These are phyloP conservation scores for Listronotus bonariensis DNA, from an alignment of 1,140 invertebrate species.

Conservation along the genomic window DNA sequence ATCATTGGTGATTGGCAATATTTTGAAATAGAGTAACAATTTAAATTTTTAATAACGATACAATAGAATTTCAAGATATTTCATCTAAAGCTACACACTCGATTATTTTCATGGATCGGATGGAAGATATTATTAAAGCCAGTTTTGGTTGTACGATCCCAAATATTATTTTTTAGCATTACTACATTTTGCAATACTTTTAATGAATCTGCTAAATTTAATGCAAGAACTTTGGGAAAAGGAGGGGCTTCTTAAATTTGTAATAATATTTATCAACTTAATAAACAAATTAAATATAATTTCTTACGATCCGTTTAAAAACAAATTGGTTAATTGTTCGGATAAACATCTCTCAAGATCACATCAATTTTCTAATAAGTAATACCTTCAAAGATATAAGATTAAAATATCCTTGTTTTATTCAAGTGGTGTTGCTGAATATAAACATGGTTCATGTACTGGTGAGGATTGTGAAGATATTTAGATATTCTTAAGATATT, in stretches of 20 bases:
- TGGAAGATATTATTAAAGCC: not conserved
- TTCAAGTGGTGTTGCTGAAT: not conserved
- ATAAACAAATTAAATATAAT: not conserved
- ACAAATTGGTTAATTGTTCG: slow-evolving; percentile 3
- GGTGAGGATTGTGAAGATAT: slow-evolving; percentile 1
- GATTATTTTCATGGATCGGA: slow-evolving; percentile 13
- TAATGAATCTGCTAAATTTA: not conserved
- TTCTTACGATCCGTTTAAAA: slow-evolving; percentile 18
- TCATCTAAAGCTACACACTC: slow-evolving; percentile 8
- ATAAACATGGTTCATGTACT: slow-evolving; percentile 7
- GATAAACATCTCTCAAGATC: not conserved
- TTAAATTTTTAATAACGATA: slow-evolving; percentile 8
- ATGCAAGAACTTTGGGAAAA: slow-evolving; percentile 7
- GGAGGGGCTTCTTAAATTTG: not conserved
- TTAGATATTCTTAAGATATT: slow-evolving; percentile 4
- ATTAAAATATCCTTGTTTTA: slow-evolving; percentile 7
- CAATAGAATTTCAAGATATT: not conserved
- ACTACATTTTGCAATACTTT: not conserved
- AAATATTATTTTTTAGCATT: slow-evolving; percentile 12
- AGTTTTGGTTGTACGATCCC: slow-evolving; percentile 5
- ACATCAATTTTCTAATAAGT: not conserved
- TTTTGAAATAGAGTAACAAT: not conserved
- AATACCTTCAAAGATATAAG: slow-evolving; percentile 9
- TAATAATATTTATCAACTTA: not conserved
- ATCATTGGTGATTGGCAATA: not conserved